phyloP scores from a whole-genome alignment of 2,113 vertebrate genomes.

The Naja naja region DNA sequence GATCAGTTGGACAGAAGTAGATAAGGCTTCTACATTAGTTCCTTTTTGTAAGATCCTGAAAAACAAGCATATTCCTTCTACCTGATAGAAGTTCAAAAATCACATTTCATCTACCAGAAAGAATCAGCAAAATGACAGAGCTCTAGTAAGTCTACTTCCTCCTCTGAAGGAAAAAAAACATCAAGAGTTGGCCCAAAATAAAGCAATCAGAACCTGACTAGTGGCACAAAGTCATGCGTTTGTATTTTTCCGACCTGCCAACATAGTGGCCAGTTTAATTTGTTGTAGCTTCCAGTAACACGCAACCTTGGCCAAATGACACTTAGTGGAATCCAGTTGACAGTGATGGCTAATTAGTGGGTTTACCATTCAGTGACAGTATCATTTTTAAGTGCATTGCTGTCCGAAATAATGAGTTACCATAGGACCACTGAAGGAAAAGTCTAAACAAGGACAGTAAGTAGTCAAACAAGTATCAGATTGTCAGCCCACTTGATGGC shows the following conservation, averaged over 20 bases:
- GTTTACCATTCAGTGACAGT: fast-evolving
- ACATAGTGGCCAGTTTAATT: neutral
- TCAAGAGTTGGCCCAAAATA: neutral
- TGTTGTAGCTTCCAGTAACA: neutral
- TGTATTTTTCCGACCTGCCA: neutral
- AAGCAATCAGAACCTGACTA: neutral
- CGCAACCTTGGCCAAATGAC: neutral
- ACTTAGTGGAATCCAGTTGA: neutral
- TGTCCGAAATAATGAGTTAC: constrained; percentile 33
- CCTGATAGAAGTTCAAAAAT: neutral
- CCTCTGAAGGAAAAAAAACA: neutral
- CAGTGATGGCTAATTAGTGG: constrained; percentile 36
- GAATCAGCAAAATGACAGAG: neutral
- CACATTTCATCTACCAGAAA: fast-evolving
- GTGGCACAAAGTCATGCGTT: neutral
- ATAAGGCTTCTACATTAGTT: neutral
- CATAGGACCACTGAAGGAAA: neutral
- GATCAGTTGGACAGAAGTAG: neutral
- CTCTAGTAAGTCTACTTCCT: neutral
- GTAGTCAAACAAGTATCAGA: fast-evolving
- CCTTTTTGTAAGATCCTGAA: neutral
- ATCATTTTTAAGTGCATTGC: neutral
- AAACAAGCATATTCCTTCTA: neutral
- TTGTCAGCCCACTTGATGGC: fast-evolving
- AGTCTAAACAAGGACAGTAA: fast-evolving